These are phyloP conservation scores for Drosophila persimilis DNA, from an alignment of 1,140 invertebrate species.

Conservation along the genomic window DNA sequence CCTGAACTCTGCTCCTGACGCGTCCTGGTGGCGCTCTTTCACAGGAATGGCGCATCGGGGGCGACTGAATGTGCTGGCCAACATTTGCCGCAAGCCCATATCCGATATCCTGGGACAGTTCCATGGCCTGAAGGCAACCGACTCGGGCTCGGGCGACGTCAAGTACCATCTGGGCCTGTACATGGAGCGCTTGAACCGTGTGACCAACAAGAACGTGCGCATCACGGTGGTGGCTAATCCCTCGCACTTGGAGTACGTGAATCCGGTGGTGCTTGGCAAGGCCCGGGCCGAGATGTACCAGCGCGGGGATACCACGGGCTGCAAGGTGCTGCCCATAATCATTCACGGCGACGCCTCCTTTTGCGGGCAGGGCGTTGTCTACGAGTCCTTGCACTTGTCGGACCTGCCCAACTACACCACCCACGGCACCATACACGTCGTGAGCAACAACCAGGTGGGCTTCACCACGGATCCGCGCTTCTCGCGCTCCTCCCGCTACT, in stretches of 20 bases:
- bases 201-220: slow-evolving; percentile 91
- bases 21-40: slow-evolving; percentile 82
- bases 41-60: slow-evolving; percentile 98
- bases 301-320: slow-evolving; percentile 89
- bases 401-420: slow-evolving; percentile 94
- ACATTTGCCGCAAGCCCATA: slow-evolving; percentile 94
- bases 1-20: too few species aligned
- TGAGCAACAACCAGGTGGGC: slow-evolving; percentile 95
- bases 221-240: slow-evolving; percentile 94
- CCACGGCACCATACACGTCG: slow-evolving; percentile 94
- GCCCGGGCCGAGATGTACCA: slow-evolving; percentile 94
- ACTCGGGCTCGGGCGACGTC: slow-evolving; percentile 94
- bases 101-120: slow-evolving; percentile 95
- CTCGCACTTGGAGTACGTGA: slow-evolving; percentile 94
- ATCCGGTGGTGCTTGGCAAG: slow-evolving; percentile 92
- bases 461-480: slow-evolving; percentile 96
- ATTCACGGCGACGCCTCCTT: slow-evolving; percentile 96
- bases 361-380: slow-evolving; percentile 92
- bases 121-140: slow-evolving; percentile 89
- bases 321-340: slow-evolving; percentile 89
- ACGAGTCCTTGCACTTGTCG: slow-evolving; percentile 94
- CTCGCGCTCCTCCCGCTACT: slow-evolving; percentile 86
- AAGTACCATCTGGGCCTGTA: slow-evolving; percentile 97
- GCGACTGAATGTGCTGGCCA: slow-evolving; percentile 94
- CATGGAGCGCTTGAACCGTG: slow-evolving; percentile 90